These are phyloP conservation scores for Prionailurus bengalensis DNA, from an alignment of 2,113 vertebrate species.

Conservation along the genomic window DNA sequence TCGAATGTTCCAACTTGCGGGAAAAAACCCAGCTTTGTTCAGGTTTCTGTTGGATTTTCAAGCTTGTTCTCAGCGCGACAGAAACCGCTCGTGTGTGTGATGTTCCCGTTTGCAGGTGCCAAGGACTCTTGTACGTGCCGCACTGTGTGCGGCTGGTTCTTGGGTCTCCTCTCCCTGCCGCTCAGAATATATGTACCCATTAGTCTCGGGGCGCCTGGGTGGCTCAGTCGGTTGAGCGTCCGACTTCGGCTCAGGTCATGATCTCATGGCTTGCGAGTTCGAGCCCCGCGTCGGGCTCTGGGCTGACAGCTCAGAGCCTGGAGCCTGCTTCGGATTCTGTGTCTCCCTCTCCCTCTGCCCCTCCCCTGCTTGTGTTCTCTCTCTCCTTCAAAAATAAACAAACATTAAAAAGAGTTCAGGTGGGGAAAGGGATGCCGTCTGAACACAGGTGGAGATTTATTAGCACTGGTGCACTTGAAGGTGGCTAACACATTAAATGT, in stretches of 20 bases:
- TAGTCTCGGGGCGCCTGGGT: neutral
- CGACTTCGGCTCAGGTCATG: too few species aligned
- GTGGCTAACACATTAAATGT: neutral
- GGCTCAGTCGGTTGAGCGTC: too few species aligned
- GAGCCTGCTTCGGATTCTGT: too few species aligned
- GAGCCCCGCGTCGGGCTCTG: too few species aligned
- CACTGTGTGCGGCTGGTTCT: neutral
- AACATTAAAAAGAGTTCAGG: too few species aligned
- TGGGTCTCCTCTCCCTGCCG: neutral
- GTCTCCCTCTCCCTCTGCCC: too few species aligned
- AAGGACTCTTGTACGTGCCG: neutral
- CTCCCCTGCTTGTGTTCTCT: too few species aligned
- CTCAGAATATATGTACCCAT: neutral
- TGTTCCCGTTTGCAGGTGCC: conserved; percentile 29
- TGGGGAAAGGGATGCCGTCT: neutral
- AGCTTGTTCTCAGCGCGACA: neutral
- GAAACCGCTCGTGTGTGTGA: neutral
- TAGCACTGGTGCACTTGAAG: neutral
- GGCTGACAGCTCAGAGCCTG: too few species aligned
- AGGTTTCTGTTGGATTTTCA: neutral
- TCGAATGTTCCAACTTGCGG: neutral
- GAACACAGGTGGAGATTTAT: neutral
- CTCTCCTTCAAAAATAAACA: too few species aligned
- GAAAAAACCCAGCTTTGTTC: neutral
- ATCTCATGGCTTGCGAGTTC: too few species aligned